A percentile compares a stretch with the other conserved stretches of the same genome.
Conservation (phyloP, 2,888 invertebrate genomes). For the Thera britannica region DNA sequence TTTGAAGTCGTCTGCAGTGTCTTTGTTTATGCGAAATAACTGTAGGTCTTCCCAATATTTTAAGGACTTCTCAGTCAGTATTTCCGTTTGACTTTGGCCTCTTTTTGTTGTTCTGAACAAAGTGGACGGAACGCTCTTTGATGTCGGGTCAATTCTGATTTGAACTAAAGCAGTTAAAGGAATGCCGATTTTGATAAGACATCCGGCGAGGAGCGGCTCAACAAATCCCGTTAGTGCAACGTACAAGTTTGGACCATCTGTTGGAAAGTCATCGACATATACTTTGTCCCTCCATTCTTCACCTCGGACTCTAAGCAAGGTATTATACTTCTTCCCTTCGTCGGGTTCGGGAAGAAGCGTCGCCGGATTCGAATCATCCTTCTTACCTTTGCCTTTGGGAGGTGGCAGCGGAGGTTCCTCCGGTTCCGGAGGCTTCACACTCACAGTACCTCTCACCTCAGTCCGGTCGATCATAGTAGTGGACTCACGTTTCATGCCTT, state of each 20-base stretch:
- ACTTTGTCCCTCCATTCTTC: constrained; percentile 84
- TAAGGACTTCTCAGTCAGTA: constrained; percentile 59
- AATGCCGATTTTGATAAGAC: constrained; percentile 68
- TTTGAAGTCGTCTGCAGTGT: constrained; percentile 62
- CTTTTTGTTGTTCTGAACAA: constrained; percentile 64
- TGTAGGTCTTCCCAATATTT: constrained; percentile 74
- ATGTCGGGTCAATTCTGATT: constrained; percentile 64
- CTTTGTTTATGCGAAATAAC: constrained; percentile 60
- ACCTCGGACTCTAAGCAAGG: constrained; percentile 75
- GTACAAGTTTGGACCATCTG: constrained; percentile 82
- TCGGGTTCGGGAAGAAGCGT: constrained; percentile 47
- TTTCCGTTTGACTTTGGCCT: constrained; percentile 71
- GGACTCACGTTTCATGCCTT: constrained; percentile 71
- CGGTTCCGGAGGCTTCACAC: constrained; percentile 49
- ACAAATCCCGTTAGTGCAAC: constrained; percentile 81
- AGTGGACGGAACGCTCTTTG: constrained; percentile 57
- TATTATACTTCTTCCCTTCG: constrained; percentile 76
- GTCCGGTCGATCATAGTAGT: constrained; percentile 64
- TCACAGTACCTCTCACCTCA: constrained; percentile 68
- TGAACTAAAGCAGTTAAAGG: constrained; percentile 73
- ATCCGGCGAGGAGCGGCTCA: constrained; percentile 61
- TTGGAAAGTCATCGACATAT: constrained; percentile 82
- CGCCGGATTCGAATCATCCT: constrained; percentile 45
- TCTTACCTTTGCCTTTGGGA: constrained; percentile 59
- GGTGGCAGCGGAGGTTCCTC: constrained; percentile 43